A percentile compares a stretch with the other conserved stretches of the same genome.
Evolutionary conservation across 2,888 invertebrate genomes (phyloP).

Genomic region (Penaeus monodon): DNA sequence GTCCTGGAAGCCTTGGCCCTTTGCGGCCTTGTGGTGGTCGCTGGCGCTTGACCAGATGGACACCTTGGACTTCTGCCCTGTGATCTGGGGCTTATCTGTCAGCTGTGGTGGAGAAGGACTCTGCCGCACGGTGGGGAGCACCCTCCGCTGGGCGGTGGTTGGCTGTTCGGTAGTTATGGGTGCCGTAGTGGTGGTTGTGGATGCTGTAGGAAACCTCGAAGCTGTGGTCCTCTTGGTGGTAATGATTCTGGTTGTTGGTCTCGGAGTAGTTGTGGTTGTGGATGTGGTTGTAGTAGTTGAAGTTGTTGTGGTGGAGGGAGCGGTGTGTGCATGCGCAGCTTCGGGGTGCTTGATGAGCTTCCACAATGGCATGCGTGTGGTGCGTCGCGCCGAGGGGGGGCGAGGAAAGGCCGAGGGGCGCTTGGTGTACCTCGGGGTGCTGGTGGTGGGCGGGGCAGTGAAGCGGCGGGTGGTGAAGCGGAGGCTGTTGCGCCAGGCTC

Average conservation of each 20-base stretch:
- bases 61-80: conserved; percentile 34
- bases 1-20: conserved; percentile 17
- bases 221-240: conserved; percentile 15
- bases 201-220: not conserved
- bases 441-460: conserved; percentile 29
- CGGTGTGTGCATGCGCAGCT: conserved; percentile 11
- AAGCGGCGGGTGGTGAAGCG: conserved; percentile 34
- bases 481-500: not conserved
- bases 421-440: not conserved
- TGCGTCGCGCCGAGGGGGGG: conserved; percentile 15
- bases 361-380: conserved; percentile 46
- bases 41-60: conserved; percentile 30
- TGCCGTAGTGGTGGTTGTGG: conserved; percentile 17
- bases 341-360: conserved; percentile 55
- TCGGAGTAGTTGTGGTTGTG: conserved; percentile 25
- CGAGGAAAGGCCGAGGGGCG: not conserved
- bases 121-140: not conserved
- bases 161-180: not conserved
- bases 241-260: conserved; percentile 22
- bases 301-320: conserved; percentile 19
- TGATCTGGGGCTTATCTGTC: conserved; percentile 35
- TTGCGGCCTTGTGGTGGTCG: conserved; percentile 20
- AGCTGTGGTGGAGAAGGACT: not conserved
- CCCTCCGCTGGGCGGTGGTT: not conserved
- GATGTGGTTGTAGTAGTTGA: conserved; percentile 20